Base-by-base conservation (phyloP, 2,797 vertebrate species). In the Sebastes kiyomatsui region DNA sequence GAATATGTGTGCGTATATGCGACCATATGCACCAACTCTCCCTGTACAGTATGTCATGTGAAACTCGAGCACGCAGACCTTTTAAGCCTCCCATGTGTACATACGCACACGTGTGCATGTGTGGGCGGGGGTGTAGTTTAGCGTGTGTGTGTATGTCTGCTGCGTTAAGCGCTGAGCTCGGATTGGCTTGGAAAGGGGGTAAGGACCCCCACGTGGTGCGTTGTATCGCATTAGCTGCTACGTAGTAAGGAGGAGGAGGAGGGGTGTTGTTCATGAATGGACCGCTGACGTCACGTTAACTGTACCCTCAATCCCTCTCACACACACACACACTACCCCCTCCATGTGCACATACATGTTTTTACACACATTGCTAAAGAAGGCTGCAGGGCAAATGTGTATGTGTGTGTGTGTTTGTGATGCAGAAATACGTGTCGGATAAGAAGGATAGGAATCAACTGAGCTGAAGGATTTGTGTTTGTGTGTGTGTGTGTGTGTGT, bases 181-280 rank as follows among this genome's bases (percentile, higher is more conserved):
- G 87, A 95, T 95, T 95, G 94, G 95, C 67, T 82, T 69, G 65
- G 88, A 93, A 92, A 88, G 87, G 94, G 92, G 94, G 93, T 91
- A 94, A 93, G 94, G 89, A 92, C 84, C 90, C 86, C 92, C 94
- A 95, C 93, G 94, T 96, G 94, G 90, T 86, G 67, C 11, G 55
- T 70, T 83, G 90, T 88, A 89, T 94, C 75, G 87, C 92, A 93
- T 93, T 93, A 93, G 90, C 84, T 77, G 75, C 77, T 87, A 92
- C 77, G 86, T 90, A 82, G 81, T 75, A 88, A 84, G 13, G 86
- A 84, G 69, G 78, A 84, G 69, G 78, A 80, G 81, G 69, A 56
- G 87, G 74, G 69, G 35, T 68, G 85, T 30, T 76, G 82, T 76
- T 89, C 88, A 92, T 94, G 93, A 94, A 93, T 94, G 93, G 88